These are phyloP conservation scores for Furnarius figulus DNA, from an alignment of 2,113 vertebrate genomes.

Conservation along the genomic window DNA sequence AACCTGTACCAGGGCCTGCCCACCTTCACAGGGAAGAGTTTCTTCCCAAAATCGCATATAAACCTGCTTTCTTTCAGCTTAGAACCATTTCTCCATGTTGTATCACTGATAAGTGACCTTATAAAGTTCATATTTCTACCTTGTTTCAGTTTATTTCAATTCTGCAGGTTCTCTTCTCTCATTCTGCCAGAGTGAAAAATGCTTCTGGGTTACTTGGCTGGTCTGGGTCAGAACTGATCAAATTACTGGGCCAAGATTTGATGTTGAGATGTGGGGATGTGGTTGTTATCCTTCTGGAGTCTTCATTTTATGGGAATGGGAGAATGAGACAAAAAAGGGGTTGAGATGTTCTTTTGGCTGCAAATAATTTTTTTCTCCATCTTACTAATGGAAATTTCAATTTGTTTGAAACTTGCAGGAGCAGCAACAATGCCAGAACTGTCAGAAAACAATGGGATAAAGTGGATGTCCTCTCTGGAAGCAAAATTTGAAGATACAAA, in stretches of 20 bases:
- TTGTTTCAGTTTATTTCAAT: background rate
- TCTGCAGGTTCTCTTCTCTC: too few species aligned
- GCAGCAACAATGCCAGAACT: background rate
- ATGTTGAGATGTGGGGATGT: background rate
- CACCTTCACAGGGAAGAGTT: background rate
- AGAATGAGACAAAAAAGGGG: background rate
- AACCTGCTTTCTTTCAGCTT: background rate
- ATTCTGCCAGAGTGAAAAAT: background rate
- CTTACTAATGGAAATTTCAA: background rate
- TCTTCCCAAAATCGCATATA: background rate
- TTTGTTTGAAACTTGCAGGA: constrained; percentile 6
- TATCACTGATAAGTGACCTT: background rate
- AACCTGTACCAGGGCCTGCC: background rate
- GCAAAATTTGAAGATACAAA: constrained; percentile 69
- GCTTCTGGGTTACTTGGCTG: background rate
- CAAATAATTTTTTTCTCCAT: background rate
- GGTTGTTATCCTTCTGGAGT: background rate
- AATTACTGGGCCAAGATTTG: background rate
- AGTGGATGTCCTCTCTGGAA: constrained; percentile 86
- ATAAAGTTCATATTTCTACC: background rate
- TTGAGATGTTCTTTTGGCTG: background rate
- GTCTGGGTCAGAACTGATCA: background rate
- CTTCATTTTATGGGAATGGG: background rate
- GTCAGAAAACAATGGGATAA: constrained; percentile 71
- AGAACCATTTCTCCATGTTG: background rate